Percentiles rank a stretch among this genome's conserved stretches.
phyloP scores from a whole-genome alignment of 2,888 invertebrate genomes.

The Galeruca laticollis region DNA sequence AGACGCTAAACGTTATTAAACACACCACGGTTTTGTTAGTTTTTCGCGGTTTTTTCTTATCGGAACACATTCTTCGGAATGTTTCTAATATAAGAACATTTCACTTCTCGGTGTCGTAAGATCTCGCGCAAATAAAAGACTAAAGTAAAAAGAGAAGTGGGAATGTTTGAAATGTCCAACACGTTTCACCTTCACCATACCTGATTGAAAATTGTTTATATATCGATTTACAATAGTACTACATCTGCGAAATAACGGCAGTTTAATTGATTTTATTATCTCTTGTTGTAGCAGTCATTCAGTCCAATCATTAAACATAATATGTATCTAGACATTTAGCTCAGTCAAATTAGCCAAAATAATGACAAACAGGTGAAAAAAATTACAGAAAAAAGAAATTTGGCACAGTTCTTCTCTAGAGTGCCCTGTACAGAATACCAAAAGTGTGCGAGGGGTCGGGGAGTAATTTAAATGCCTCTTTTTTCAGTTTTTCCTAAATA shows the following conservation, averaged over 20 bases:
- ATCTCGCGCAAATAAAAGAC: constrained; percentile 41
- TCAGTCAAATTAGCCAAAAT: no score
- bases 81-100: constrained; percentile 41
- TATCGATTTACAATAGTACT: not conserved
- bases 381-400: no score
- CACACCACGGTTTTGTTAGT: constrained; percentile 50
- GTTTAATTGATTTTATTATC: not conserved
- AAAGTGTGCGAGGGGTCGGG: no score
- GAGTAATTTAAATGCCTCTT: no score
- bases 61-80: constrained; percentile 26
- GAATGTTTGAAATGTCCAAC: constrained; percentile 25
- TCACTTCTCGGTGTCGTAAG: constrained; percentile 43
- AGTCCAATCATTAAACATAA: not conserved
- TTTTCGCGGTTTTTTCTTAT: constrained; percentile 41
- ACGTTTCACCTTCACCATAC: constrained; percentile 29
- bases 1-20: constrained; percentile 61
- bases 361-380: no score
- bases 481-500: no score
- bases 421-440: no score
- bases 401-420: no score
- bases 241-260: not conserved
- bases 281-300: not conserved
- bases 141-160: constrained; percentile 32
- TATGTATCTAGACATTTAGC: no score
- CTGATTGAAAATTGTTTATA: constrained; percentile 17